These are phyloP conservation scores for Dryobota labecula DNA, from an alignment of 2,888 invertebrate species.

Conservation along the genomic window DNA sequence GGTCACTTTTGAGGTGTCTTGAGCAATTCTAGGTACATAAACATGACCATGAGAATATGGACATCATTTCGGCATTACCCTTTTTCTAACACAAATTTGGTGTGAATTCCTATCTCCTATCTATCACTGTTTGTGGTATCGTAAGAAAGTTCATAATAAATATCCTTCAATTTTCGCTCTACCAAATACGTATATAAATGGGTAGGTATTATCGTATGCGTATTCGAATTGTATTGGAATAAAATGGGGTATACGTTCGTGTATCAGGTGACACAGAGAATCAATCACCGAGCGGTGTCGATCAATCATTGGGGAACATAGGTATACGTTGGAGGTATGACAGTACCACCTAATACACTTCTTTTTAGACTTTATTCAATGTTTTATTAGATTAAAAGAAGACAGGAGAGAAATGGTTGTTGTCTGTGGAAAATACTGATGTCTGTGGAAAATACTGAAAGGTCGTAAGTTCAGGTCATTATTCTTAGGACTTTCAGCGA, in stretches of 20 bases:
- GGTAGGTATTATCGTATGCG: conserved; percentile 24
- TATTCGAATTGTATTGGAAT: conserved; percentile 60
- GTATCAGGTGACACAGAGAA: conserved; percentile 72
- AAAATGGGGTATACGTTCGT: conserved; percentile 69
- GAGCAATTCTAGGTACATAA: neutral
- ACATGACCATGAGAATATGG: neutral
- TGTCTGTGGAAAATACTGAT: conserved; percentile 15
- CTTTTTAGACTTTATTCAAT: conserved; percentile 36
- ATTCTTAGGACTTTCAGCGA: conserved; percentile 19
- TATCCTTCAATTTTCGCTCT: conserved; percentile 4
- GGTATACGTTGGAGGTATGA: conserved; percentile 51
- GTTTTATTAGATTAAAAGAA: conserved; percentile 49
- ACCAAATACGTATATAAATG: conserved; percentile 10
- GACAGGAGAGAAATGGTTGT: conserved; percentile 27
- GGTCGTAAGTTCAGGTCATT: conserved; percentile 19
- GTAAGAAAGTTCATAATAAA: conserved; percentile 2
- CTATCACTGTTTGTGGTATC: conserved; percentile 8
- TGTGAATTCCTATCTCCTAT: neutral
- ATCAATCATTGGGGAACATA: conserved; percentile 75
- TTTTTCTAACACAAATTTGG: neutral
- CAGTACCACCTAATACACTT: conserved; percentile 46
- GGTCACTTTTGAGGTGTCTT: neutral
- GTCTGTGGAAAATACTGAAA: conserved; percentile 14
- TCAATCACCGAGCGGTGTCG: conserved; percentile 64
- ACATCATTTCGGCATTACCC: neutral